Base-by-base conservation (phyloP, 2,888 invertebrate genomes). In the Chymomyza procnemis region DNA sequence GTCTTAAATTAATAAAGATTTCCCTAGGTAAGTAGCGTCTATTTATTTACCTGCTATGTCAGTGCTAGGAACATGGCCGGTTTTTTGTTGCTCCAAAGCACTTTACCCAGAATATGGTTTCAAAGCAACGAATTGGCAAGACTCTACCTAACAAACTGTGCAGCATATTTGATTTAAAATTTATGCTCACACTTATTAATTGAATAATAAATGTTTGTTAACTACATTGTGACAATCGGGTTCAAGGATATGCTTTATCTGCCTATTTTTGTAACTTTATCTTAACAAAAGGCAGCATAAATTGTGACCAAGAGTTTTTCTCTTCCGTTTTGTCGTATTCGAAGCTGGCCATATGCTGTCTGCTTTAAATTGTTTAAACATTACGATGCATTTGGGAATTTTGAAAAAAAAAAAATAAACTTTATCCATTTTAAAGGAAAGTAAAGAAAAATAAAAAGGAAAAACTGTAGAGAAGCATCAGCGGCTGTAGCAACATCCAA, bases 301-400 rank as follows among this genome's bases (percentile, higher is more conserved):
- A 12, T 9, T 41, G 34, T 41, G 12, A 12, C 34, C 34, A 41
- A 12, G 12, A 41, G 34, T 41, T 41, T 41, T 41, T 34, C 30
- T n/a, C n/a, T n/a, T n/a, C n/a, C n/a, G n/a, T 26, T 26, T 26
- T 26, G 22, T 22, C 1, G 34, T 12, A n/a, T n/a, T n/a, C n/a
- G n/a, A n/a, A 12, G 34, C 9, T 41, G 34, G 34, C 34, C 34
- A 41, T 41, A 14, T 41, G 34, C 34, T 41, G 34, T 5, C 34
- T 12, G 34, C 21, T 83, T 88, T 72, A 84, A 84, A 86, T 86
- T 84, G 87, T 86, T 84, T 88, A 84, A 84, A 77, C 76, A 84
- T 87, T 89, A 88, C 88, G 88, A 88, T 84, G 85, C 88, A 83
- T 88, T 85, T 81, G 88, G 88, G 88, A 88, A 88, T 88, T 85